Base-by-base conservation (phyloP, 2,113 vertebrate species). In the Pao palembangensis region DNA sequence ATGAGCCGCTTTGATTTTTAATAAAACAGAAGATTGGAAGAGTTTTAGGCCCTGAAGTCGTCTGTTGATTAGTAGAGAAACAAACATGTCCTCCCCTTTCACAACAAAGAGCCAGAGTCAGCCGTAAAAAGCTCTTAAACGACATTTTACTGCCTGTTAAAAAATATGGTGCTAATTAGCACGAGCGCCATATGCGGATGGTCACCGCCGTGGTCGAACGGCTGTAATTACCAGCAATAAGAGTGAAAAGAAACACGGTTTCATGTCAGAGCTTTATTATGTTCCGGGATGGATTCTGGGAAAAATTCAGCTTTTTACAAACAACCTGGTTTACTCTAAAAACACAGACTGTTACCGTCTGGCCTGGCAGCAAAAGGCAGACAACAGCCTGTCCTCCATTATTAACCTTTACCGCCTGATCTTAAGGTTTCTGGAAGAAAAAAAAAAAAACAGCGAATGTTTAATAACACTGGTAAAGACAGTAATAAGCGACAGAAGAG, bases 101-200 rank as follows among this genome's bases (percentile, higher is more conserved):
- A 55, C 58, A 82, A 76, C 77, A 78, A 82, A 80, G 66, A 82
- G 61, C 52, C 52, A 25, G 58, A 58, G 58, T 48, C 13, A n/a
- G 17, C 55, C 51, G 51, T 78, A 80, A 82, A 84, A 72, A 62
- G 11, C 42, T 67, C 42, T 41, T 71, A 71, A 85, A 82, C 69
- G 61, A 54, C 61, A 71, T 51, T 80, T 78, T 74, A 85, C 56
- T 69, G 75, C 72, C 75, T 80, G 77, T 78, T 73, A 82, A 75
- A 75, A 71, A 82, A 82, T 51, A 72, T 68, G 80, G 69, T 74
- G 63, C 75, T 80, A 76, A 80, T 80, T 75, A 85, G 43, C 52
- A 70, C 53, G 18, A 53, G 64, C 52, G 7, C 69, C 64, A 6
- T 59, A 69, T 43, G 57, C 69, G 64, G 67, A 82, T 70, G 69